phyloP scores from a whole-genome alignment of 2,113 vertebrate genomes.

The Etheostoma spectabile region DNA sequence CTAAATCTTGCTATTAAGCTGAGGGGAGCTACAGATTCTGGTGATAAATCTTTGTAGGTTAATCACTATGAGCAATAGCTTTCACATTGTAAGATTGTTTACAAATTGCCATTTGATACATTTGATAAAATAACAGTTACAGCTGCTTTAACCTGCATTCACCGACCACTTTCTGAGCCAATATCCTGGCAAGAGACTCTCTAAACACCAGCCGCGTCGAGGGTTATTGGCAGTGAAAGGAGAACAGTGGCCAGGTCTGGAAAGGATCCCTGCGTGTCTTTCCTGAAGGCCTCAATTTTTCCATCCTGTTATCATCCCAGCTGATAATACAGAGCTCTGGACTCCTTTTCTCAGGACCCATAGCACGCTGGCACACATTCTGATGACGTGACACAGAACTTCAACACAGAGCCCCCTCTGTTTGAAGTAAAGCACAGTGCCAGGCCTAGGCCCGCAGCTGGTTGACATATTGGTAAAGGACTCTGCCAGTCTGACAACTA shows the following conservation, averaged over 20 bases:
- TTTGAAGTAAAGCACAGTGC: constrained; percentile 62
- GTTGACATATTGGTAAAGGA: constrained; percentile 59
- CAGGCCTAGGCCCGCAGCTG: constrained; percentile 67
- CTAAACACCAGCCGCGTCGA: constrained; percentile 13
- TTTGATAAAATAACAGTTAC: neutral
- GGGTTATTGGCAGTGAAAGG: constrained; percentile 59
- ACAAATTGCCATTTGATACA: neutral
- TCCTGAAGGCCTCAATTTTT: constrained; percentile 82
- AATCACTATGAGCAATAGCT: neutral
- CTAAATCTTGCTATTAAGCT: neutral
- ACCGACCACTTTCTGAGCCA: constrained; percentile 13
- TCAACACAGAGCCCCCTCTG: constrained; percentile 76
- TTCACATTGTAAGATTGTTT: neutral
- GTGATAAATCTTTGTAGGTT: neutral
- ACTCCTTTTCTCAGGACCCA: constrained; percentile 81
- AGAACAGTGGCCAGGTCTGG: constrained; percentile 76
- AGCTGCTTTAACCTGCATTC: constrained; percentile 16
- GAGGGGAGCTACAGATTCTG: neutral
- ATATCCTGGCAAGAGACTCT: constrained; percentile 5
- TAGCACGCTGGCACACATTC: constrained; percentile 74
- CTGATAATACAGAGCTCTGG: constrained; percentile 74
- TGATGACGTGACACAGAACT: constrained; percentile 76
- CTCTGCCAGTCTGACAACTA: constrained; percentile 59
- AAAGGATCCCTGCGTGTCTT: constrained; percentile 76
- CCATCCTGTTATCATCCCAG: constrained; percentile 79